These are phyloP conservation scores for Mobula birostris DNA, from an alignment of 2,113 vertebrate species.

Conservation along the genomic window DNA sequence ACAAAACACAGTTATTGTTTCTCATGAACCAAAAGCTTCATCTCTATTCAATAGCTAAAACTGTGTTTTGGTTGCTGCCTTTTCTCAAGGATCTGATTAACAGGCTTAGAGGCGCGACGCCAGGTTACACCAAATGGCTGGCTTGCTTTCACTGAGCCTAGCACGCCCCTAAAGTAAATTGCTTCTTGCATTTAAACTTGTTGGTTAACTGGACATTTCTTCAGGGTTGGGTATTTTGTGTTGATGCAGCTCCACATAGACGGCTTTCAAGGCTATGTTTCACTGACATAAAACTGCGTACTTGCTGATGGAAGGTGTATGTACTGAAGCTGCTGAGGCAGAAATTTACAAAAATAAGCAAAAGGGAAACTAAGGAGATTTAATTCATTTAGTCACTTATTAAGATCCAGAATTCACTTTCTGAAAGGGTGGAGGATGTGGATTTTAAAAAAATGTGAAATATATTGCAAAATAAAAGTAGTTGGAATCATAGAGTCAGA, in stretches of 20 bases:
- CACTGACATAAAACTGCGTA: neutral
- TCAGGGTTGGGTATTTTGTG: neutral
- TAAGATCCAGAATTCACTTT: neutral
- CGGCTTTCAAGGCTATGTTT: neutral
- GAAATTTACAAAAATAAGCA: neutral
- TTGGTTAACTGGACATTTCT: neutral
- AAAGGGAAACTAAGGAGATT: neutral
- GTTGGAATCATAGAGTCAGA: neutral
- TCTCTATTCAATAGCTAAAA: neutral
- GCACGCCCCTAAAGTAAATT: neutral
- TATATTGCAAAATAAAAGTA: neutral
- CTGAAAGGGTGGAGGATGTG: neutral
- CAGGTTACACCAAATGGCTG: neutral
- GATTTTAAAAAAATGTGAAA: neutral
- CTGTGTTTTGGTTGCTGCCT: neutral
- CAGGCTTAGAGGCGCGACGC: neutral
- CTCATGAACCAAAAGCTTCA: neutral
- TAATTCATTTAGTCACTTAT: neutral
- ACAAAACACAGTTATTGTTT: neutral
- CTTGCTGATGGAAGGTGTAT: neutral
- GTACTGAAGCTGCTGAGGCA: neutral
- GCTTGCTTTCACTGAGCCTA: neutral
- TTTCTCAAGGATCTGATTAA: neutral
- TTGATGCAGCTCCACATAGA: neutral
- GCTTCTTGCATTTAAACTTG: neutral